Conservation (phyloP, 2,797 vertebrate genomes). For the Urophycis tenuis region DNA sequence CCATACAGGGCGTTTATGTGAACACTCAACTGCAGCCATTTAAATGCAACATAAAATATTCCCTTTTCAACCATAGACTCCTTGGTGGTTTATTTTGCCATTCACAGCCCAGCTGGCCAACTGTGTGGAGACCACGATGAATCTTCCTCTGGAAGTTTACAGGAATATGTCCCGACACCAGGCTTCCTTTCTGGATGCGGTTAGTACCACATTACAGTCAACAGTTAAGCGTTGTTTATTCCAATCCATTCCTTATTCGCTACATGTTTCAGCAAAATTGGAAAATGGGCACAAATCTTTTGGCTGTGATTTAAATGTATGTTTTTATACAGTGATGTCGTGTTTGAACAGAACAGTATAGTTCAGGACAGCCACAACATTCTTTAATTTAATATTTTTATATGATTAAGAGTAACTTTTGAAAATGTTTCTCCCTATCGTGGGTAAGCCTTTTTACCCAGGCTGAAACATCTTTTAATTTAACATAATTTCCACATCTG, state of each 20-base stretch:
- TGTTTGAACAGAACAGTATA: too few species aligned
- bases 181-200: conserved; percentile 63
- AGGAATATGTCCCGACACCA: conserved; percentile 65
- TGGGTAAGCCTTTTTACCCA: too few species aligned
- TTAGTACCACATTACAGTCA: conserved; percentile 42
- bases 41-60: not conserved
- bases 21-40: not conserved
- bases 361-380: too few species aligned
- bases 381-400: too few species aligned
- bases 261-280: too few species aligned
- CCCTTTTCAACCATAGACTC: not conserved
- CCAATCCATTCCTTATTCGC: too few species aligned
- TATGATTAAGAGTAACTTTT: too few species aligned
- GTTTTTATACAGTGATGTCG: not conserved
- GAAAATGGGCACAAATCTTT: too few species aligned
- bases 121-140: conserved; percentile 54
- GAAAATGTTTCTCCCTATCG: too few species aligned
- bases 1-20: not conserved
- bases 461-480: too few species aligned
- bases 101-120: conserved; percentile 41
- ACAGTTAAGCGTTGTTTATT: not conserved
- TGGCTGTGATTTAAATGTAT: not conserved
- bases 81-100: not conserved
- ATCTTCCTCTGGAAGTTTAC: conserved; percentile 65
- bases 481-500: too few species aligned